Evolutionary conservation across 2,113 vertebrate species (phyloP), one percentile per base, ranked within the genome.

Genomic region (Guaruba guarouba): DNA sequence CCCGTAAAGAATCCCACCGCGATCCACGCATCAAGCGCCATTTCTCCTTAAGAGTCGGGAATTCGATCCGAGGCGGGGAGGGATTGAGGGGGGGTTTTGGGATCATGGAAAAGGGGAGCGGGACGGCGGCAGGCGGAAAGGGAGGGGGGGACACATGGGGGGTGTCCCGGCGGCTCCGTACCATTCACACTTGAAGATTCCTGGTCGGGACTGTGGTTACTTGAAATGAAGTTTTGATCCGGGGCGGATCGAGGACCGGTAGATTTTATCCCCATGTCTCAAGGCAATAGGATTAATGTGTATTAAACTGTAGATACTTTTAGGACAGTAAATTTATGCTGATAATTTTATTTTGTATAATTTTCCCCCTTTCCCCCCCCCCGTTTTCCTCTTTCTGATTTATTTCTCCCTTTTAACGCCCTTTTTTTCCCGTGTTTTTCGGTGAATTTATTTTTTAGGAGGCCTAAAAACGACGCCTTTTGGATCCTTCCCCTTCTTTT

Each of bases 291-390:
- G 98, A 98, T 98, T 97, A 98, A 98, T 98, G 98, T 98, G 97
- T 98, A 98, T 98, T 98, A 98, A 98, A 98, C 98, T 98, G 98
- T 98, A 98, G 98, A 98, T 98, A 98, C 97, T 98, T 97, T 97
- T 98, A 98, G 98, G 97, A 98, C 98, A 98, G 98, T 98, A 98
- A 98, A 98, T 98, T 98, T 97, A 98, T 98, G 98, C 98, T 96
- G 98, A 98, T 98, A 98, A 98, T 98, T 98, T 98, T 98, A 98
- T 98, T 98, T 98, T 98, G 98, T 98, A 98, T 41, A 14, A 41
- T 41, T 41, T 41, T 15, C 41, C 13, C 41, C 41, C 41, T 15
- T 3, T 2, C 35, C 41, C 41, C 41, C 41, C 37, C 90, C 33
- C 80, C 98, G 93, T 86, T 93, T 92, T 61, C 88, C 33, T 59